phyloP scores from a whole-genome alignment of 1,140 invertebrate genomes.

The Eufriesea mexicana region DNA sequence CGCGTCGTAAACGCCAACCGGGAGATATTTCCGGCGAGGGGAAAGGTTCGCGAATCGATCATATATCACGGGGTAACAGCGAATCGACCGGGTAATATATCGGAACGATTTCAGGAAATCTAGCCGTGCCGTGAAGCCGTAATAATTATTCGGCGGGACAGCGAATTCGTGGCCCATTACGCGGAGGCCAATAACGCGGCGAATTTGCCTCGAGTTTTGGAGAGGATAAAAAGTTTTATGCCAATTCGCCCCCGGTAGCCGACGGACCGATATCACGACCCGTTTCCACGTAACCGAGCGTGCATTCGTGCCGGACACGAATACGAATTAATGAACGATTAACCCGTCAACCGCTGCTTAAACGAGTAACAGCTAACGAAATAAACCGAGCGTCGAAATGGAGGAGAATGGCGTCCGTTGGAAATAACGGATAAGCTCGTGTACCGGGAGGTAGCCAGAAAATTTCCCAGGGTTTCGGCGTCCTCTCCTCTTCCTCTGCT shows the following conservation, averaged over 20 bases:
- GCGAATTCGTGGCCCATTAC: slow-evolving; percentile 29
- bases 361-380: slow-evolving; percentile 39
- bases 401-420: neutral
- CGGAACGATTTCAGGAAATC: slow-evolving; percentile 53
- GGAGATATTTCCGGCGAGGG: slow-evolving; percentile 19
- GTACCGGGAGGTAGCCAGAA: no score
- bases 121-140: slow-evolving; percentile 31
- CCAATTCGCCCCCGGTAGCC: neutral
- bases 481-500: no score
- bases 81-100: slow-evolving; percentile 43
- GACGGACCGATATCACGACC: slow-evolving; percentile 20
- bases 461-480: neutral
- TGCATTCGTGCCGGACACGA: neutral
- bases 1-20: slow-evolving; percentile 50
- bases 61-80: slow-evolving; percentile 58
- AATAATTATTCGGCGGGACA: slow-evolving; percentile 40
- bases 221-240: slow-evolving; percentile 38
- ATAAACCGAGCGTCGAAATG: slow-evolving; percentile 6
- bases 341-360: slow-evolving; percentile 42
- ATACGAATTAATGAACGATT: slow-evolving; percentile 62
- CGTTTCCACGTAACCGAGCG: slow-evolving; percentile 26
- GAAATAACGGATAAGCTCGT: neutral
- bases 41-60: slow-evolving; percentile 38
- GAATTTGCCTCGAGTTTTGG: slow-evolving; percentile 8
- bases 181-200: slow-evolving; percentile 16